Base-by-base conservation (phyloP, 2,888 invertebrate species). In the Synanthedon formicaeformis region DNA sequence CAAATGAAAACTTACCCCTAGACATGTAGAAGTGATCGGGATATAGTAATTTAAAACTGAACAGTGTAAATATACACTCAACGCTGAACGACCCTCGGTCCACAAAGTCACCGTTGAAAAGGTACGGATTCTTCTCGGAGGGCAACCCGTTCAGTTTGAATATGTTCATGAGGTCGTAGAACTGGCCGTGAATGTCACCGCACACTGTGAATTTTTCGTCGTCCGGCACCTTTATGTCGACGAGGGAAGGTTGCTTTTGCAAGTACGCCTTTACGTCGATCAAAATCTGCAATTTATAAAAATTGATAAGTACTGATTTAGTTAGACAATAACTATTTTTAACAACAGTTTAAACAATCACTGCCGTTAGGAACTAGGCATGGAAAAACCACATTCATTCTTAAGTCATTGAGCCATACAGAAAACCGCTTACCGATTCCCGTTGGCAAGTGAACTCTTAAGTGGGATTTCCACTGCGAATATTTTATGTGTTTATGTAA, bases 101-200 rank as follows among this genome's bases (percentile, higher is more conserved):
- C 14, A 99, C 99, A 81, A 99, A 99, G 87, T 99, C 99, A 56
- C 99, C 99, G 80, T 99, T 99, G 82, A 99, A 99, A 62, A 99
- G 88, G 86, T 98, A 99, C 52, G 99, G 99, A 88, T 99, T 99
- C 34, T 91, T 92, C 74, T 94, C 92, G 0, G 97, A 97, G 6
- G 99, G 99, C 56, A 96, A 85, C n/a, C 98, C 99, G 75, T 99
- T 99, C 60, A 98, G 89, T 66, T 96, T 90, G 83, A 99, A 99
- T 69, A 99, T 97, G 81, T 99, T 98, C 91, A 98, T 92, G 57
- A 99, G 89, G 86, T 99, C 99, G 76, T 97, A 99, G 89, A 92
- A 99, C 84, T 99, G 99, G 53, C 99, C 99, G 76, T 99, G 99
- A 62, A 99, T 96, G 81, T 99, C 99, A 11, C 99, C 99, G 78